Percentiles rank a stretch among this genome's conserved stretches.
Evolutionary conservation across 1,140 invertebrate genomes (phyloP).

Genomic region (Ruditapes philippinarum): DNA sequence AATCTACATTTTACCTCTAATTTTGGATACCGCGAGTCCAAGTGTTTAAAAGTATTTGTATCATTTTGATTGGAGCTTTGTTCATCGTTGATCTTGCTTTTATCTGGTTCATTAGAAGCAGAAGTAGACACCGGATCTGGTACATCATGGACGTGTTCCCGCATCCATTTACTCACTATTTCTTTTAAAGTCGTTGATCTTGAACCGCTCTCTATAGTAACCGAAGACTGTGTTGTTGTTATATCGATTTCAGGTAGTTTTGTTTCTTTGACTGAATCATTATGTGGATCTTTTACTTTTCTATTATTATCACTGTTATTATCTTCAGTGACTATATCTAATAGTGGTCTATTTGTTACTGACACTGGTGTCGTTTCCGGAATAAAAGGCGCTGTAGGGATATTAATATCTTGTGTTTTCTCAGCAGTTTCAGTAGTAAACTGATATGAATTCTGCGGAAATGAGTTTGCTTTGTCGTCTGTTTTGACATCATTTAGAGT

Average conservation of each 20-base stretch:
- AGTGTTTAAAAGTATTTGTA: not conserved
- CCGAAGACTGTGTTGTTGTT: not conserved
- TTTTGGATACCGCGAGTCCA: not conserved
- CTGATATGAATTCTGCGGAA: not conserved
- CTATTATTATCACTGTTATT: not conserved
- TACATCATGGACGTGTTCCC: not conserved
- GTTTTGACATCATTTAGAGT: not conserved
- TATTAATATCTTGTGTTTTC: not conserved
- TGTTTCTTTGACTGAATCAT: not conserved
- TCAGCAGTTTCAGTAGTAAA: not conserved
- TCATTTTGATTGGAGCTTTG: not conserved
- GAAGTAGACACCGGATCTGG: not conserved
- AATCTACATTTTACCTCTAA: constrained; percentile 6
- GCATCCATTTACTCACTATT: not conserved
- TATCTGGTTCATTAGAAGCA: not conserved
- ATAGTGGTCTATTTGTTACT: not conserved
- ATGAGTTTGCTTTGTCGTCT: no score
- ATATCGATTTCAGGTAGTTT: not conserved
- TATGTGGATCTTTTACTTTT: not conserved
- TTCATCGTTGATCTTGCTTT: not conserved
- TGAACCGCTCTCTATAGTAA: not conserved
- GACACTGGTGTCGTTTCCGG: no score
- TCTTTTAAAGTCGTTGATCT: not conserved
- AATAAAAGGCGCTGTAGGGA: no score
- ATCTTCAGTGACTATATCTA: not conserved